phyloP scores from a whole-genome alignment of 2,113 vertebrate genomes.

The Alexandromys fortis region DNA sequence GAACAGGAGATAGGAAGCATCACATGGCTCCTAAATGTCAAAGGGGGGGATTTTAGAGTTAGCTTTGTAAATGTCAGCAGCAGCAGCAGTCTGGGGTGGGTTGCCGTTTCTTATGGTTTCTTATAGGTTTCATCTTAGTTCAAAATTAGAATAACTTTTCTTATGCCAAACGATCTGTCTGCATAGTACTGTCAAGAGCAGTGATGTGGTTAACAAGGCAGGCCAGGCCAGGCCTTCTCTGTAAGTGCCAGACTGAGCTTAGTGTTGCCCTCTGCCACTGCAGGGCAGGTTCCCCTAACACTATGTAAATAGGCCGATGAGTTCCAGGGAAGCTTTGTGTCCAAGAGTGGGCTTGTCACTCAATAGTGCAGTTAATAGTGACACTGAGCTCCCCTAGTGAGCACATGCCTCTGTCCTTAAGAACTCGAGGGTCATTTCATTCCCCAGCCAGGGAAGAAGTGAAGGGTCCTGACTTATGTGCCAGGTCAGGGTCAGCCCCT shows the following conservation, averaged over 20 bases:
- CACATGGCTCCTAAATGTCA: background rate
- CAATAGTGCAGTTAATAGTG: conserved; percentile 1
- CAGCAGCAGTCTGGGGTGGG: background rate
- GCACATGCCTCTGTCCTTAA: background rate
- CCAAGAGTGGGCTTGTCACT: background rate
- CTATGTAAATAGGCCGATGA: background rate
- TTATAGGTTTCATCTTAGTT: background rate
- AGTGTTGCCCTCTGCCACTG: background rate
- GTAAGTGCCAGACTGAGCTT: background rate
- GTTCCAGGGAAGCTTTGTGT: no score
- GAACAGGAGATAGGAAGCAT: conserved; percentile 6
- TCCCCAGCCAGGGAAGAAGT: background rate
- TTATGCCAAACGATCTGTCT: background rate
- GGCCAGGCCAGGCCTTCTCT: background rate
- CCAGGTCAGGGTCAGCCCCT: background rate
- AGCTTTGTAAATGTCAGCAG: background rate
- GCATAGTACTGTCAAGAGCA: background rate
- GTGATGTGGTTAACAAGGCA: background rate
- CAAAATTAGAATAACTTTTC: background rate
- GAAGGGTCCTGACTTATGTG: background rate
- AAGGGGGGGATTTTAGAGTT: background rate
- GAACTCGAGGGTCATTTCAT: background rate
- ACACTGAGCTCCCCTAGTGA: background rate
- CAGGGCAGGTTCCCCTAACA: background rate
- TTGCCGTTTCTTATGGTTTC: background rate